Percentiles rank a stretch among this genome's conserved stretches.
These are phyloP conservation scores for Neolamprologus fasciatus DNA, from an alignment of 2,113 vertebrate species.

Conservation along the genomic window DNA sequence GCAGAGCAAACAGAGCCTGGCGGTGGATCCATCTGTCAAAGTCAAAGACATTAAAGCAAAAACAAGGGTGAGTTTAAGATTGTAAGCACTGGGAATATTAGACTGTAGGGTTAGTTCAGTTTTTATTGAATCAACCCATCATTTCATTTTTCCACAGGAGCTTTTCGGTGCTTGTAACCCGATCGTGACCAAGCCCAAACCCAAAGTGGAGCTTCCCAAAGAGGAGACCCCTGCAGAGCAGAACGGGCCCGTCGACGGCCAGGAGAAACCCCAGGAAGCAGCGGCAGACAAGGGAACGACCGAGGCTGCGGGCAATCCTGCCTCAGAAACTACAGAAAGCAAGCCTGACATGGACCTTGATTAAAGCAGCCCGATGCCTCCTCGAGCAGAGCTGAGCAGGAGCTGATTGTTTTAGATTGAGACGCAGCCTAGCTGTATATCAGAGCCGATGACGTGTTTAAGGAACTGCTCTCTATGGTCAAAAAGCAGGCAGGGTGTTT, in stretches of 20 bases:
- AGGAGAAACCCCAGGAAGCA: constrained; percentile 70
- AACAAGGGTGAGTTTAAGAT: constrained; percentile 75
- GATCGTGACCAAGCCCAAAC: constrained; percentile 88
- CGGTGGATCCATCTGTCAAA: constrained; percentile 82
- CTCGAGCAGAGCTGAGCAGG: constrained; percentile 21
- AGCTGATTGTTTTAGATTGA: constrained; percentile 46
- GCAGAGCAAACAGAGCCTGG: constrained; percentile 86
- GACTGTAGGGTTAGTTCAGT: not conserved
- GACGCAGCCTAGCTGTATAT: constrained; percentile 44
- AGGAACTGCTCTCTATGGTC: constrained; percentile 42
- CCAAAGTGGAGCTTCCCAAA: constrained; percentile 91
- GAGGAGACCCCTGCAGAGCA: constrained; percentile 84
- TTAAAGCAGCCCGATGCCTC: constrained; percentile 41
- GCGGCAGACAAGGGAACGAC: constrained; percentile 27
- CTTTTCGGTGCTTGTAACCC: constrained; percentile 79
- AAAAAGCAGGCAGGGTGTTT: constrained; percentile 41
- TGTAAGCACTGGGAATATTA: not conserved
- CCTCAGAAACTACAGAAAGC: constrained; percentile 69
- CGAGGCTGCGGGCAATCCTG: constrained; percentile 61
- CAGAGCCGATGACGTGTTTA: constrained; percentile 43
- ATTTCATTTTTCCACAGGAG: constrained; percentile 69
- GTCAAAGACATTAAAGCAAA: constrained; percentile 85
- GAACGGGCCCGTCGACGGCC: constrained; percentile 85
- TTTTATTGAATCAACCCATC: not conserved
- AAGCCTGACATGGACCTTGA: constrained; percentile 99